Evolutionary conservation across 2,888 invertebrate species (phyloP), one percentile per base, ranked within the genome.

Genomic region (Hesperia comma): DNA sequence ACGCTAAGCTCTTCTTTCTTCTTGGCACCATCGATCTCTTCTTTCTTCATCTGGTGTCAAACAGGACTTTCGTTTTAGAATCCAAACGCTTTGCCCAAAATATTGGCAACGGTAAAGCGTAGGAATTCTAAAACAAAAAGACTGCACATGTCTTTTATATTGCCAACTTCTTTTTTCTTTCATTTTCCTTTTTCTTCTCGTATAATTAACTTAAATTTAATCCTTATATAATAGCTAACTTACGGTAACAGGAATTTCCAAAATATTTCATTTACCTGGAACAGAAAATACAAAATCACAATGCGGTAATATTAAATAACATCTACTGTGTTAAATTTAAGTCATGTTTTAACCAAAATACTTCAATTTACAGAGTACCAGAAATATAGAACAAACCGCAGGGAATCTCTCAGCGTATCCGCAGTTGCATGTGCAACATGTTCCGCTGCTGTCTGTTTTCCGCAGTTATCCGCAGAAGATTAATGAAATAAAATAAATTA

Each of bases 61-160:
- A 49, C 67, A 82, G 88, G 81, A 83, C 93, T 94, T 95, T 93
- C 88, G 97, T 96, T 97, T 97, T 96, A 97, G 97, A 97, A 97
- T 97, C 97, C 97, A 96, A 97, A 97, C 97, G 97, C 97, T 97
- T 97, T 97, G 96, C 97, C 97, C 88, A 94, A 94, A 87, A 89
- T 83, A 90, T 88, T 87, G 92, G 92, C 91, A 92, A 95, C 95
- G 96, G 97, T 97, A 97, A 97, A 97, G 97, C 97, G 97, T 97
- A 97, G 97, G 97, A 97, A 97, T 97, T 97, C 97, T 97, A 97
- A 97, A 96, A 93, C 96, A 90, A 94, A 95, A 94, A 77, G 68
- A 80, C 85, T 74, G 84, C 79, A 51, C 14, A n/a, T 33, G 10
- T 72, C 71, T 53, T 43, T 68, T 17, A 2, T 33, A 5, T 6